Evolutionary conservation across 2,888 invertebrate genomes (phyloP), one percentile per base, ranked within the genome.

Genomic region (Stegophylla sp.): DNA sequence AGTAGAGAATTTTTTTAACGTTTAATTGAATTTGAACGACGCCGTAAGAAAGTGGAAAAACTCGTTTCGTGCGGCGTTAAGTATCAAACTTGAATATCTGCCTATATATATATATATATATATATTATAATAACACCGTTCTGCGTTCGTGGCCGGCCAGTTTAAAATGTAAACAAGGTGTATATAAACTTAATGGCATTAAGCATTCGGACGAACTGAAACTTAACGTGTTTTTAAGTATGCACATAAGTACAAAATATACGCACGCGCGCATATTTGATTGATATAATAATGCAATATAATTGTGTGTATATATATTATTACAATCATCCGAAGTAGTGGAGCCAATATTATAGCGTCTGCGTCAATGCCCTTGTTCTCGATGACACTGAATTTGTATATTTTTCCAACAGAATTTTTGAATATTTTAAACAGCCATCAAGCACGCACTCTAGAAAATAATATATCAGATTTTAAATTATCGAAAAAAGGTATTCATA

Each of bases 21-120:
- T 72, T 59, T 72, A 72, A 72, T 72, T 72, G 59, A 72, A 72
- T 59, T 59, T 59, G 72, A 72, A 72, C 72, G 72, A 43, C 53
- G 20, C 13, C 26, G 34, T 41, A 59, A 43, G 56, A 72, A 43
- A 72, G 72, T 72, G 72, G 72, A 72, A 59, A 72, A 72, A 72
- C 72, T 72, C 26, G 72, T 72, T 72, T 59, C 26, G 26, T 41
- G 12, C 23, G 53, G 12, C 23, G 53, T 12, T 43, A 72, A 72
- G 59, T 72, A 72, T 72, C 72, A n/a, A 72, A 72, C 72, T 72
- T 59, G 43, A 72, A 17, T 12, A 59, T 56, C 72, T 56, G 34
- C 7, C 7, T 7, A 34, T 34, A 34, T 34, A 34, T 34, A 15
- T 51, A 51, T 7, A 34, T 34, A 34, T 34, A 34, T 34, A 15